A percentile compares a stretch with the other conserved stretches of the same genome.
These are phyloP conservation scores for Koerneria pararmatus DNA, from an alignment of 2,888 invertebrate species.

Conservation along the genomic window DNA sequence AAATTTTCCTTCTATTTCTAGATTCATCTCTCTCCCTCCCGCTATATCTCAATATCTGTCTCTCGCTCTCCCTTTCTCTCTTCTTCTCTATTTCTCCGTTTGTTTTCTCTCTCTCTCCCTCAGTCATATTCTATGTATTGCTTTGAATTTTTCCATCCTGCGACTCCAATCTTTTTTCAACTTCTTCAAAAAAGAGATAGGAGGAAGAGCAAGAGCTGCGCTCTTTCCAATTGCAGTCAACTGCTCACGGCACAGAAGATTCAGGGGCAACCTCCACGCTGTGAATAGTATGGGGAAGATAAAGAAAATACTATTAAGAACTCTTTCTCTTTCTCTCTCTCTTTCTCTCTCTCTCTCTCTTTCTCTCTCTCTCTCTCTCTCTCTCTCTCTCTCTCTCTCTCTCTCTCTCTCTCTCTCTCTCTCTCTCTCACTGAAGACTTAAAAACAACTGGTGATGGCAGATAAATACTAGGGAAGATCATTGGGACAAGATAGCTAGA, in stretches of 20 bases:
- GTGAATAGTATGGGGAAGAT: too few species aligned
- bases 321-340: background rate
- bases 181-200: too few species aligned
- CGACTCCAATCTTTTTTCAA: too few species aligned
- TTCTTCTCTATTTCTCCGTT: background rate
- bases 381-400: conserved; percentile 8
- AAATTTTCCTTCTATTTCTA: too few species aligned
- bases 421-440: too few species aligned
- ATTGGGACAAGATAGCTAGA: too few species aligned
- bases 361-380: conserved; percentile 9
- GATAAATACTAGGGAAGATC: too few species aligned
- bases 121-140: background rate
- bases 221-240: too few species aligned
- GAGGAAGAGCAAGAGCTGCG: too few species aligned
- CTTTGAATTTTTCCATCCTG: too few species aligned
- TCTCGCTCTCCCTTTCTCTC: conserved; percentile 1
- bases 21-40: background rate
- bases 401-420: background rate
- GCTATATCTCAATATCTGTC: background rate
- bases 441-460: background rate
- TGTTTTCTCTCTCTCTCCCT: conserved; percentile 3
- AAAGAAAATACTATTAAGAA: background rate
- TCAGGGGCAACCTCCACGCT: too few species aligned
- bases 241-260: too few species aligned
- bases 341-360: background rate